Percentiles rank a stretch among this genome's conserved stretches.
Conservation (phyloP, 2,797 vertebrate species). For the Pristis pectinata region DNA sequence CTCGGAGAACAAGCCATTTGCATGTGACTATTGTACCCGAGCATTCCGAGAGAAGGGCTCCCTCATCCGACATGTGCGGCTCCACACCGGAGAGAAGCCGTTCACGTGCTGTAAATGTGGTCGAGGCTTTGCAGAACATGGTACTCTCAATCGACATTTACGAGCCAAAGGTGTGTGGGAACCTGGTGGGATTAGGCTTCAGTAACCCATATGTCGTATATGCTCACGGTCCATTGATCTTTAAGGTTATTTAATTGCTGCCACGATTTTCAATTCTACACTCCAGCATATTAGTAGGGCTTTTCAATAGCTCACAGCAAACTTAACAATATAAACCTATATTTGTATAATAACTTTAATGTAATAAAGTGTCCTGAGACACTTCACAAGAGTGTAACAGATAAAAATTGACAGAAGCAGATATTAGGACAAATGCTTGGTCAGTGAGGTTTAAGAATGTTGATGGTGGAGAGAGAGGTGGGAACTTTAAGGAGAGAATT, state of each 20-base stretch:
- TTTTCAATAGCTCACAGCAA: too few relatives aligned
- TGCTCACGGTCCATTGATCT: not conserved
- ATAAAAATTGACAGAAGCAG: not conserved
- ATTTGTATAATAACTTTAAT: not conserved
- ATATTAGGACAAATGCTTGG: not conserved
- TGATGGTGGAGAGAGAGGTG: too few relatives aligned
- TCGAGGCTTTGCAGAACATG: slow-evolving; percentile 88
- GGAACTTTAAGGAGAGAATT: not conserved
- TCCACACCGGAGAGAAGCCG: slow-evolving; percentile 93
- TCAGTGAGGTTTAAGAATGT: not conserved
- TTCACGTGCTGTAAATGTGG: slow-evolving; percentile 86
- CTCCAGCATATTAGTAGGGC: too few relatives aligned
- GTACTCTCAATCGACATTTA: slow-evolving; percentile 88
- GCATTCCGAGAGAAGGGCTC: slow-evolving; percentile 94
- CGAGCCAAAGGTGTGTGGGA: slow-evolving; percentile 78
- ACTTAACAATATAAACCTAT: not conserved
- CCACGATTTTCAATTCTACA: not conserved
- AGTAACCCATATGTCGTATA: not conserved
- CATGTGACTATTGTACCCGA: slow-evolving; percentile 79
- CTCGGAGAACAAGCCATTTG: slow-evolving; percentile 79
- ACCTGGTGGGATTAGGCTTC: not conserved
- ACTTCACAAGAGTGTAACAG: not conserved
- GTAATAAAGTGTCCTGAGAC: not conserved
- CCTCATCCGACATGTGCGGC: slow-evolving; percentile 85
- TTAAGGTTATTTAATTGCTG: not conserved